Evolutionary conservation across 2,888 invertebrate species (phyloP).

Genomic region (Plagodis pulveraria): DNA sequence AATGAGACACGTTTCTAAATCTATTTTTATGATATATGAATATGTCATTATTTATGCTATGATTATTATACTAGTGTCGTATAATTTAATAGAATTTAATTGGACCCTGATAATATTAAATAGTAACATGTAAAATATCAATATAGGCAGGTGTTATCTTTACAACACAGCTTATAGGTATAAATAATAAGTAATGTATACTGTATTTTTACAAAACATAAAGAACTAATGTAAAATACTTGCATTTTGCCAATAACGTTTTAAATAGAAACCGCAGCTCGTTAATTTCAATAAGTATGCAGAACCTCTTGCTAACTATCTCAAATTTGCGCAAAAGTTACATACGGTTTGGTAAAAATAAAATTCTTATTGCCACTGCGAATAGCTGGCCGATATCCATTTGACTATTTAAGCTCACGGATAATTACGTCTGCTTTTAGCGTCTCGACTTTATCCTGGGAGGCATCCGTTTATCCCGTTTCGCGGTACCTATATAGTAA

Average conservation of each 20-base stretch:
- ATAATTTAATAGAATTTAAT: no score
- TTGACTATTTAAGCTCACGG: constrained; percentile 53
- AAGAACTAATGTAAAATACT: no score
- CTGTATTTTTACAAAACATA: no score
- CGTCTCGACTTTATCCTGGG: constrained; percentile 55
- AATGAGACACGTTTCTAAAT: constrained; percentile 4
- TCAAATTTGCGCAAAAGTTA: constrained; percentile 42
- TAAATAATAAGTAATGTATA: no score
- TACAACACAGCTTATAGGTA: no score
- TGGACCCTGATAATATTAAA: no score
- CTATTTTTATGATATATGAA: background rate
- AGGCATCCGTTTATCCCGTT: constrained; percentile 61
- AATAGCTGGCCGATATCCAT: constrained; percentile 47
- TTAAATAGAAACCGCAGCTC: no score
- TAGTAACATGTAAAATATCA: no score
- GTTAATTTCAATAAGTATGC: constrained; percentile 5
- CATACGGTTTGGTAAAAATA: constrained; percentile 47
- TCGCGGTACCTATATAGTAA: constrained; percentile 56
- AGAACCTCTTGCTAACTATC: constrained; percentile 34
- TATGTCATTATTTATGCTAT: constrained; percentile 21
- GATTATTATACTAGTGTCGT: background rate
- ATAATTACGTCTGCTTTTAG: constrained; percentile 54
- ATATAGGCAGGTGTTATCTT: no score
- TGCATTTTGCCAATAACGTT: no score
- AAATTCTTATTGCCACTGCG: constrained; percentile 49